These are phyloP conservation scores for Silurus aristotelis DNA, from an alignment of 2,797 vertebrate species.

Conservation along the genomic window DNA sequence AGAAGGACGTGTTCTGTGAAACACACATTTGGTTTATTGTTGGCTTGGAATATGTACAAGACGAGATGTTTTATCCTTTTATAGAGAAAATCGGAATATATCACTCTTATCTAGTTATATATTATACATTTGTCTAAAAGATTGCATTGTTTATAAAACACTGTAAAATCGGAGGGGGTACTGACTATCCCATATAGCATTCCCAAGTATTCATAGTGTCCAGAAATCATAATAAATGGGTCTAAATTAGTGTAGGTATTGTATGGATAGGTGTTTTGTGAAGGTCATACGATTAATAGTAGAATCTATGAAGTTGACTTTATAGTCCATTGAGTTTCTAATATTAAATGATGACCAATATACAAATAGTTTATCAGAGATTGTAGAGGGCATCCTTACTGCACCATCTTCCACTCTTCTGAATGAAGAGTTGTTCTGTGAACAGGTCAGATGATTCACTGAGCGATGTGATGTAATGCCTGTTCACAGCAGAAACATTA, in stretches of 20 bases:
- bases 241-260: background rate
- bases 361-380: background rate
- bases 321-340: background rate
- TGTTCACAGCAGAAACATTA: conserved; percentile 11
- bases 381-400: background rate
- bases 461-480: conserved; percentile 16
- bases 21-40: background rate
- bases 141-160: background rate
- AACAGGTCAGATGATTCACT: conserved; percentile 18
- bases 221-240: background rate
- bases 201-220: background rate
- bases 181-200: background rate
- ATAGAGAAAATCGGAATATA: background rate
- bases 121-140: background rate
- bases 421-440: conserved; percentile 14
- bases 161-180: background rate
- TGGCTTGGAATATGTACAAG: background rate
- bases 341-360: background rate
- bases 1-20: background rate
- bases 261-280: background rate
- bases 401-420: background rate
- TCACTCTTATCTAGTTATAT: background rate
- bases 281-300: background rate
- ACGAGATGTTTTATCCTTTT: background rate
- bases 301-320: background rate